A percentile compares a stretch with the other conserved stretches of the same genome.
Evolutionary conservation across 2,797 vertebrate genomes (phyloP).

Genomic region (Tenualosa ilisha): DNA sequence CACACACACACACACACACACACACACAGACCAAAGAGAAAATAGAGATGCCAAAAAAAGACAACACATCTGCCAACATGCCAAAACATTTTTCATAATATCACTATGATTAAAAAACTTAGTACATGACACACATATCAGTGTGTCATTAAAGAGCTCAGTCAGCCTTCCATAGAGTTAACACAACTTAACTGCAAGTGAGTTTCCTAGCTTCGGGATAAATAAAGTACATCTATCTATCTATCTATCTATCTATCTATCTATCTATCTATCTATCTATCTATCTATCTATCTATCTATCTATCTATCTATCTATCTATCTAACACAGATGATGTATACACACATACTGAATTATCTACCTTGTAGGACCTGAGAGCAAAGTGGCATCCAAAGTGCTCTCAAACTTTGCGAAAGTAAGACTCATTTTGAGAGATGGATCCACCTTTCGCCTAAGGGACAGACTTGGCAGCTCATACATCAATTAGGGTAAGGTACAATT

Average conservation of each 20-base stretch:
- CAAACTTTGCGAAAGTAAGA: neutral
- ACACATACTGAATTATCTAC: neutral
- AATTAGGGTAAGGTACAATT: slow-evolving; percentile 18
- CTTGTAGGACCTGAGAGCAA: neutral
- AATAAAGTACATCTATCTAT: too few species aligned
- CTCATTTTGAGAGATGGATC: slow-evolving; percentile 25
- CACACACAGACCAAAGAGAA: neutral
- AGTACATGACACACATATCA: neutral
- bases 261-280: too few species aligned
- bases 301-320: too few species aligned
- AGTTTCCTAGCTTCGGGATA: too few species aligned
- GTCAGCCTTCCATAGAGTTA: neutral
- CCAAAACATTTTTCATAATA: too few species aligned
- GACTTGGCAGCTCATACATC: slow-evolving; percentile 17
- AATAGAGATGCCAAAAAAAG: neutral
- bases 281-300: too few species aligned
- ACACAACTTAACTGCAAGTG: too few species aligned
- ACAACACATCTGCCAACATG: too few species aligned
- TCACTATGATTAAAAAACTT: neutral
- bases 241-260: too few species aligned
- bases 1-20: neutral
- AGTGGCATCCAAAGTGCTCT: neutral
- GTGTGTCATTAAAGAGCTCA: neutral
- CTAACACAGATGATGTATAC: neutral
- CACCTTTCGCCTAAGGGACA: slow-evolving; percentile 5